Percentiles rank a stretch among this genome's conserved stretches.
phyloP scores from a whole-genome alignment of 2,797 vertebrate species.

The Morus bassanus region DNA sequence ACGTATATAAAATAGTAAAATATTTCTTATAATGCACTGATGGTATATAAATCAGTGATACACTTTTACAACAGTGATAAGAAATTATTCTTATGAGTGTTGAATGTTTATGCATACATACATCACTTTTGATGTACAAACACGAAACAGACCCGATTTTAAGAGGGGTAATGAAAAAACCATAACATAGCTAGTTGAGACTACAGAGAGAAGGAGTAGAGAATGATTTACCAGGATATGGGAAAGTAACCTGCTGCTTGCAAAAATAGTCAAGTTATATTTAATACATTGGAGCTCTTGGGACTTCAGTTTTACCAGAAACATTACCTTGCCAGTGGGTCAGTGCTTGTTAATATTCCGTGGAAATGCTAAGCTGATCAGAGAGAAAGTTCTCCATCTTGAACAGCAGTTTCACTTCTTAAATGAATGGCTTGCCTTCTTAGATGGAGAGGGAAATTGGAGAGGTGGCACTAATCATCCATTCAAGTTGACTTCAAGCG shows the following conservation, averaged over 20 bases:
- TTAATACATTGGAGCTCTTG: neutral
- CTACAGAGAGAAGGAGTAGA: neutral
- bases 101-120: slow-evolving; percentile 19
- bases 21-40: neutral
- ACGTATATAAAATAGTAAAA: neutral
- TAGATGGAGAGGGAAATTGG: neutral
- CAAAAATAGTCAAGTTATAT: neutral
- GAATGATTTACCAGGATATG: neutral
- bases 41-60: slow-evolving; percentile 10
- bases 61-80: slow-evolving; percentile 18
- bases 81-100: slow-evolving; percentile 10
- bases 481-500: neutral
- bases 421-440: neutral
- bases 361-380: neutral
- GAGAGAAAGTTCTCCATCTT: neutral
- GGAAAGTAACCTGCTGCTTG: neutral
- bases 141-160: neutral
- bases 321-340: neutral
- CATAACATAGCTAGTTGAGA: neutral
- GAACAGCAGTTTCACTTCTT: neutral
- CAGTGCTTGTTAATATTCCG: neutral
- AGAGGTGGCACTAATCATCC: neutral
- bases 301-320: neutral
- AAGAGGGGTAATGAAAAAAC: slow-evolving; percentile 35
- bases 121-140: slow-evolving; percentile 32